Evolutionary conservation across 1,140 invertebrate genomes (phyloP).

Genomic region (Chrysoperla carnea): DNA sequence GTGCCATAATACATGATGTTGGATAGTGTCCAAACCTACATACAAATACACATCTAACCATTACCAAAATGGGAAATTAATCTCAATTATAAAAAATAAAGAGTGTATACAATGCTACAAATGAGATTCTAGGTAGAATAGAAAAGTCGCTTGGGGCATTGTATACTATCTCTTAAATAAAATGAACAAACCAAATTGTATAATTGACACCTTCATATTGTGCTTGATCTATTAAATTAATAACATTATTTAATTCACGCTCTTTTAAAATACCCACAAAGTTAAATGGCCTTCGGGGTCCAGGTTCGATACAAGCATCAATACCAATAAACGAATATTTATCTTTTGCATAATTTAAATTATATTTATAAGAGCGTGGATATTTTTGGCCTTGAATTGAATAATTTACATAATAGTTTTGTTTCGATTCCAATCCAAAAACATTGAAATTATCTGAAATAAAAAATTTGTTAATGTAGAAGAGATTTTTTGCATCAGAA

Average conservation of each 20-base stretch:
- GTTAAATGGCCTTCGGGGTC: conserved; percentile 77
- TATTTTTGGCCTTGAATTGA: conserved; percentile 58
- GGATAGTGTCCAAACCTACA: conserved; percentile 81
- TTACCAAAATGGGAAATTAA: background rate
- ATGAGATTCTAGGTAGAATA: too few relatives aligned
- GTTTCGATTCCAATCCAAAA: conserved; percentile 38
- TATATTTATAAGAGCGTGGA: conserved; percentile 59
- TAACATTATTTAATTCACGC: conserved; percentile 34
- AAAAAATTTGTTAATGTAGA: too few relatives aligned
- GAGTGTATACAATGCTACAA: background rate
- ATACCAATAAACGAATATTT: conserved; percentile 67
- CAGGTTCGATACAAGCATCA: conserved; percentile 77
- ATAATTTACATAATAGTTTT: conserved; percentile 67
- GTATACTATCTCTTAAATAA: too few relatives aligned
- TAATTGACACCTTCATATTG: conserved; percentile 29
- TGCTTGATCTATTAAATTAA: conserved; percentile 29
- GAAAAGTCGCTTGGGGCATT: too few relatives aligned
- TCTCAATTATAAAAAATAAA: background rate
- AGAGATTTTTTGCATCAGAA: too few relatives aligned
- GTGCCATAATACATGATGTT: conserved; percentile 64
- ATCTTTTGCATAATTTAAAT: conserved; percentile 32
- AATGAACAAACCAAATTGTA: conserved; percentile 38
- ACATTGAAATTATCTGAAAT: conserved; percentile 84
- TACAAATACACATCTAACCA: background rate
- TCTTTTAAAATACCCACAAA: conserved; percentile 64